phyloP scores from a whole-genome alignment of 2,888 invertebrate species.

The Lysandra coridon region DNA sequence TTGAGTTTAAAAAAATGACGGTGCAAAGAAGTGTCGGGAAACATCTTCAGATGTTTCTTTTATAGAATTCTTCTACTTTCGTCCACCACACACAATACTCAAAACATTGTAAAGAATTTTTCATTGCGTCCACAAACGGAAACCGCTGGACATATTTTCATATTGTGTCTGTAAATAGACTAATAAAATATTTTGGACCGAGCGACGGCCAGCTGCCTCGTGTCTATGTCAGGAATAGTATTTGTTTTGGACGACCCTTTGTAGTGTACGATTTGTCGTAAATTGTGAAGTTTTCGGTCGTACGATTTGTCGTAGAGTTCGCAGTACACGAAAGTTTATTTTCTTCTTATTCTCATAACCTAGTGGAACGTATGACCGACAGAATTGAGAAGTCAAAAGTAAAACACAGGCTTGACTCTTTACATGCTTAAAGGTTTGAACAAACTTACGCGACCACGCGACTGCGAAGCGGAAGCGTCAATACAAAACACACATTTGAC shows the following conservation, averaged over 20 bases:
- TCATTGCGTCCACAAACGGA: background rate
- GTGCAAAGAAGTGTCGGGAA: no score
- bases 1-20: no score
- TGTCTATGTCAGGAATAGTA: slow-evolving; percentile 4
- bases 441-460: no score
- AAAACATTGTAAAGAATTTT: slow-evolving; percentile 21
- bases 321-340: no score
- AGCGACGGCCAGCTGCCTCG: background rate
- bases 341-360: no score
- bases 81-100: background rate
- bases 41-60: no score
- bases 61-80: background rate
- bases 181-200: slow-evolving; percentile 30
- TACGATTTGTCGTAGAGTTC: background rate
- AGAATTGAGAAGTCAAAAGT: no score
- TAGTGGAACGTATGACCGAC: no score
- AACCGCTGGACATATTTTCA: slow-evolving; percentile 20
- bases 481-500: no score
- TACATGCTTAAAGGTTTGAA: no score
- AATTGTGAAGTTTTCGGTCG: background rate
- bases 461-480: no score
- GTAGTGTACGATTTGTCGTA: background rate
- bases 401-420: no score
- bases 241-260: background rate
- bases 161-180: slow-evolving; percentile 24